Base-by-base conservation (phyloP, 2,797 vertebrate genomes). In the Macropodus opercularis region DNA sequence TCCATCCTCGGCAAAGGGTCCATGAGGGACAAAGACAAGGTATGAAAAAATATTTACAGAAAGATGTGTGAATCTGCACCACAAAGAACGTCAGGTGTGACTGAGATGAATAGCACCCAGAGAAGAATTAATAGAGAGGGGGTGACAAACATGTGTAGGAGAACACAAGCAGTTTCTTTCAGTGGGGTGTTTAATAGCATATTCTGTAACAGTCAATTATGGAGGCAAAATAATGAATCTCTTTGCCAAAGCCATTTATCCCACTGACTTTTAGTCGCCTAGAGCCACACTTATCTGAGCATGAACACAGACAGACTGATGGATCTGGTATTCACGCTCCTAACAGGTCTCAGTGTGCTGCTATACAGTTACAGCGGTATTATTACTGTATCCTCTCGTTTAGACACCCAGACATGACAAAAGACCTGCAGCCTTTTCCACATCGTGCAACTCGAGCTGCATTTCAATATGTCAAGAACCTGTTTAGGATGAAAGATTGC, bases 21-120 rank as follows among this genome's bases (percentile, higher is more conserved):
- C 77, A 99, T 99, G 97, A 94, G 97, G 80, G 98, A 99, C 87
- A 99, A 99, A 94, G 93, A 91, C 74, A 98, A 98, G 95, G 97
- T 99, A 94, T 68, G 80, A 73, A 36, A 43, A 42, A 46, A 67
- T 77, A 51, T 78, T 79, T 76, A 64, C 54, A 61, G 38, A 64
- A 50, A 24, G 9, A 36, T 2, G 0, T 15, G 52, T 73, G 12
- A 47, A 60, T 70, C 49, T 71, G 34, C 14, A 55, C 36, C 24
- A 39, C 51, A 62, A 36, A 39, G 41, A 52, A 66, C 19, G 60
- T 58, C 47, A 85, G 52, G 40, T 46, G 21, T 69, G 75, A 75
- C 63, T 50, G 49, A 77, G 71, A 79, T 67, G 61, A 78, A 79
- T 70, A 49, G 41, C 72, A 60, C 13, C 47, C 54, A 6, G 12